Conservation (phyloP, 2,113 vertebrate genomes). For the Turnix velox region DNA sequence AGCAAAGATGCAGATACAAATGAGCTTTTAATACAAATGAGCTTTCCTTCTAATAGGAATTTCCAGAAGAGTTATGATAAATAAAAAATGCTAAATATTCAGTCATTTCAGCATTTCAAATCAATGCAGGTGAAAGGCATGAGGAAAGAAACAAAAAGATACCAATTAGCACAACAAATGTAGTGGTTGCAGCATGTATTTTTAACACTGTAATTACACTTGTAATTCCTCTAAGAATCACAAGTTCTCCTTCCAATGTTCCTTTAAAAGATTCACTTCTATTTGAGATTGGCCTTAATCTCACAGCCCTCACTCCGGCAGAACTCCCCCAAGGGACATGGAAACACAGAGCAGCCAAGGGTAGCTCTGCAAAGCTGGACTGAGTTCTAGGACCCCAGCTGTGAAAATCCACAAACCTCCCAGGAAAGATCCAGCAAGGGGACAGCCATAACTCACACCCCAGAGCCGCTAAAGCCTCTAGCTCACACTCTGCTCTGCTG, state of each 20-base stretch:
- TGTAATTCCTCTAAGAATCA: not conserved
- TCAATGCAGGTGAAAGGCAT: conserved; percentile 36
- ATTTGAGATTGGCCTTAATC: not conserved
- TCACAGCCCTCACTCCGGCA: not conserved
- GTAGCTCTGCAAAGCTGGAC: not conserved
- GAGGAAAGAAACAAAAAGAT: conserved; percentile 6
- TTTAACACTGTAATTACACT: not conserved
- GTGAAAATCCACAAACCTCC: not conserved
- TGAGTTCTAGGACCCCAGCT: not conserved
- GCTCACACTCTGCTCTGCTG: not conserved
- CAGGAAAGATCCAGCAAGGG: not conserved
- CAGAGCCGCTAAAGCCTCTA: not conserved
- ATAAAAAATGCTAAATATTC: not conserved
- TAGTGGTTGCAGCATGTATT: not conserved
- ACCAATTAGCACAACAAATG: conserved; percentile 36
- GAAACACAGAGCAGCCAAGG: not conserved
- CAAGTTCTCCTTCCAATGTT: not conserved
- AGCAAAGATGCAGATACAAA: not conserved
- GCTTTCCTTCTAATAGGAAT: conserved; percentile 62
- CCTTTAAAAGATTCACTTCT: not conserved
- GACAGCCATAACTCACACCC: not conserved
- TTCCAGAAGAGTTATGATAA: not conserved
- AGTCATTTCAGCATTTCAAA: not conserved
- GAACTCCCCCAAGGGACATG: not conserved
- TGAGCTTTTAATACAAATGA: not conserved